Conservation (phyloP, 2,888 invertebrate species). For the Drosophila emarginata region DNA sequence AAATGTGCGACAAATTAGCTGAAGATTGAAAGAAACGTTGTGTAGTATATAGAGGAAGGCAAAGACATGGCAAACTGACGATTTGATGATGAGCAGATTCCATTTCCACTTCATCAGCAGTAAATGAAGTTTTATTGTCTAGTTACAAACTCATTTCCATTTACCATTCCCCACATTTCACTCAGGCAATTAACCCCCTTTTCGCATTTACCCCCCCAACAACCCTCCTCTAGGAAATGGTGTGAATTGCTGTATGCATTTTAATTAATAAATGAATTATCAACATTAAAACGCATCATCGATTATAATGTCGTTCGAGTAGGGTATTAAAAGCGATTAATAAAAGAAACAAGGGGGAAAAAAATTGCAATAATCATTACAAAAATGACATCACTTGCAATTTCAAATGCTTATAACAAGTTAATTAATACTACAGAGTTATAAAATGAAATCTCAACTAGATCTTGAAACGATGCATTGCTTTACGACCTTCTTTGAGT, state of each 20-base stretch:
- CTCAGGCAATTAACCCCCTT: no score
- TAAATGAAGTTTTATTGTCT: conserved; percentile 29
- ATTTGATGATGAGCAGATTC: conserved; percentile 27
- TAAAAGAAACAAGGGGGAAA: background rate
- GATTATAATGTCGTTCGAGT: conserved; percentile 40
- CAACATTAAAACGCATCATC: conserved; percentile 47
- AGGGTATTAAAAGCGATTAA: background rate
- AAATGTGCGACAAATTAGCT: conserved; percentile 41
- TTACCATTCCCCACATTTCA: background rate
- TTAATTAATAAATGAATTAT: conserved; percentile 43
- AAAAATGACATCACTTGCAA: background rate
- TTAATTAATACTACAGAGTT: background rate
- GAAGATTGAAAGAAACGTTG: background rate
- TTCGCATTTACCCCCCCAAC: no score
- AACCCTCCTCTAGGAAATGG: no score
- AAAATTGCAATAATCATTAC: background rate
- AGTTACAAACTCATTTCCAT: background rate
- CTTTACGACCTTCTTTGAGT: no score
- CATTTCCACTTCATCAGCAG: conserved; percentile 68
- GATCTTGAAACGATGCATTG: no score
- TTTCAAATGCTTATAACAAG: background rate
- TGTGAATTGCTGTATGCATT: background rate
- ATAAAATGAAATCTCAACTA: background rate
- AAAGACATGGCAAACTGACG: background rate
- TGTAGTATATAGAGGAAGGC: background rate